phyloP scores from a whole-genome alignment of 2,113 vertebrate species.

The Hydrolagus affinis region DNA sequence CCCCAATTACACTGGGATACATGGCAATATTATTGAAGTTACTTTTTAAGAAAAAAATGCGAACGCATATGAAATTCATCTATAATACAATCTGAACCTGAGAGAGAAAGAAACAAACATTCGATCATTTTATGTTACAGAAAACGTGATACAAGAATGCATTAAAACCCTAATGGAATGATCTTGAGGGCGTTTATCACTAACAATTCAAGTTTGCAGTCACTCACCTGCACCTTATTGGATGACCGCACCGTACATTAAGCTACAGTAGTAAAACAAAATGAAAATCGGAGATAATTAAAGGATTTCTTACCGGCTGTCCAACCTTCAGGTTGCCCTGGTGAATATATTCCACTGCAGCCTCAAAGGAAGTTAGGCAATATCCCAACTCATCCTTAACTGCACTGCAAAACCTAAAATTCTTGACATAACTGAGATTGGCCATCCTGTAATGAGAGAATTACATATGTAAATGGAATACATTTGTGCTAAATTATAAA shows the following conservation, averaged over 20 bases:
- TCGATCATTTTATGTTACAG: too few relatives aligned
- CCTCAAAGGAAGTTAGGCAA: conserved; percentile 87
- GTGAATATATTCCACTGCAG: conserved; percentile 79
- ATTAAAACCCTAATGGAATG: too few relatives aligned
- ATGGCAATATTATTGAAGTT: too few relatives aligned
- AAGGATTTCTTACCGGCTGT: conserved; percentile 51
- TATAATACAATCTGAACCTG: too few relatives aligned
- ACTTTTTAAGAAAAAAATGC: too few relatives aligned
- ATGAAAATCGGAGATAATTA: neutral
- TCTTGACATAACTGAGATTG: conserved; percentile 92
- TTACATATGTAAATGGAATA: neutral
- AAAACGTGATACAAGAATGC: too few relatives aligned
- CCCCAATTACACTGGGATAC: too few relatives aligned
- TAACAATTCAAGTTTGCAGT: neutral
- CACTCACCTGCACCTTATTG: too few relatives aligned
- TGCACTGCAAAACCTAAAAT: conserved; percentile 84
- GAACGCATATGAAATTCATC: too few relatives aligned
- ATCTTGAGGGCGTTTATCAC: neutral
- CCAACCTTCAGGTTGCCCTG: conserved; percentile 70
- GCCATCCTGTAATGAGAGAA: conserved; percentile 71
- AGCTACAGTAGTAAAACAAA: neutral
- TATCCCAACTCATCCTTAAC: conserved; percentile 87
- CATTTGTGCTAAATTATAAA: neutral
- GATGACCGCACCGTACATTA: neutral
- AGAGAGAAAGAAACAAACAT: too few relatives aligned